Evolutionary conservation across 2,113 vertebrate species (phyloP).

Genomic region (Rhinolophus sinicus): DNA sequence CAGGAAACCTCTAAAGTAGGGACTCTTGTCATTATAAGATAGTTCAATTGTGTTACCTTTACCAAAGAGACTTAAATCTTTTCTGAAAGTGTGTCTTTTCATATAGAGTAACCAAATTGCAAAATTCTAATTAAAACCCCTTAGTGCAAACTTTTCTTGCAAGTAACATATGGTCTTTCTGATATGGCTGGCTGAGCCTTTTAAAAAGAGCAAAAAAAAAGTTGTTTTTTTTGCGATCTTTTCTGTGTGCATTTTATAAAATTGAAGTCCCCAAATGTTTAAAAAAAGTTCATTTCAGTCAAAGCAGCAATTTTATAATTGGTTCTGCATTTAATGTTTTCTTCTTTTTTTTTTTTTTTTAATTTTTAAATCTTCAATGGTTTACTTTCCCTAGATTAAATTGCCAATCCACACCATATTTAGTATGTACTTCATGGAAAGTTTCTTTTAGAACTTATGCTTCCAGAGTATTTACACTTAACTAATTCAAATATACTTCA

Average conservation of each 20-base stretch:
- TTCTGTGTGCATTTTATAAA: neutral
- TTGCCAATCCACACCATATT: neutral
- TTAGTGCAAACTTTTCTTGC: neutral
- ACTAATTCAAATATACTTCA: neutral
- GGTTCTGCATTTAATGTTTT: neutral
- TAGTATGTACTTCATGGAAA: neutral
- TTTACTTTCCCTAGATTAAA: neutral
- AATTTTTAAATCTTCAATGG: neutral
- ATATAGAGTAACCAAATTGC: neutral
- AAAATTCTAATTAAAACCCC: neutral
- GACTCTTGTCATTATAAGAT: neutral
- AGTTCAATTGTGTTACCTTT: neutral
- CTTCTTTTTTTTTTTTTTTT: neutral
- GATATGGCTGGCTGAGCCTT: neutral
- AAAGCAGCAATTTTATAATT: slow-evolving; percentile 34
- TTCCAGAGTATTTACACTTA: slow-evolving; percentile 28
- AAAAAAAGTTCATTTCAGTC: neutral
- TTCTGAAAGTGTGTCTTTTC: neutral
- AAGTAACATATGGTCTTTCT: slow-evolving; percentile 35
- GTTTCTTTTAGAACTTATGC: slow-evolving; percentile 19
- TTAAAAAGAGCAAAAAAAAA: neutral
- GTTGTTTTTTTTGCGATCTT: neutral
- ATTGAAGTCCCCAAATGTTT: slow-evolving; percentile 25
- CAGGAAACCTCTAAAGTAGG: neutral
- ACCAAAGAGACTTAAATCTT: neutral